Conservation (phyloP, 1,140 invertebrate species). For the Halesus radiatus region DNA sequence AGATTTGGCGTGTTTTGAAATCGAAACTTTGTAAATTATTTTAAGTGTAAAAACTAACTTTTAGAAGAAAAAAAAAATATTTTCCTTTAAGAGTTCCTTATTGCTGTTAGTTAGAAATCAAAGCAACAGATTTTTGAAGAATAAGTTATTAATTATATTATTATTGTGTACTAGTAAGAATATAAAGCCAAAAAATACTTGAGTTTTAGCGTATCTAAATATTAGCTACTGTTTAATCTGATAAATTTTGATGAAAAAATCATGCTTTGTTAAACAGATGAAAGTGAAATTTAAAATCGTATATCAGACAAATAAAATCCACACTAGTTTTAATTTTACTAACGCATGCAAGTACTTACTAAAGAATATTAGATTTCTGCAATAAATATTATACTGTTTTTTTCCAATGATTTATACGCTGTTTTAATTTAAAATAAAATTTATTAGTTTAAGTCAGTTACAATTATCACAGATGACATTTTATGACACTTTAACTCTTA, state of each 20-base stretch:
- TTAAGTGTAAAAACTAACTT: too few species aligned
- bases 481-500: constrained; percentile 44
- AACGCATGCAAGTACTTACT: constrained; percentile 1
- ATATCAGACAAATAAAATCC: too few species aligned
- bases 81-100: too few species aligned
- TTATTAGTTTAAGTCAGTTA: constrained; percentile 54
- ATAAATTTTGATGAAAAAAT: too few species aligned
- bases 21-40: too few species aligned
- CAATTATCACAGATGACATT: constrained; percentile 58
- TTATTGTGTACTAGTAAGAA: neutral
- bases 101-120: neutral
- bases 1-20: too few species aligned
- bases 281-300: too few species aligned
- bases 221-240: too few species aligned
- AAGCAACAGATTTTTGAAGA: neutral
- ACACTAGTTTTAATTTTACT: neutral
- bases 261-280: too few species aligned
- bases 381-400: neutral
- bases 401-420: constrained; percentile 16
- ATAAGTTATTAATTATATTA: neutral
- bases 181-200: too few species aligned
- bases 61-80: too few species aligned
- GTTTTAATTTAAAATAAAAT: constrained; percentile 54
- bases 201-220: too few species aligned
- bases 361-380: neutral